Evolutionary conservation across 2,888 invertebrate species (phyloP).

Genomic region (Hydropsyche betteni): DNA sequence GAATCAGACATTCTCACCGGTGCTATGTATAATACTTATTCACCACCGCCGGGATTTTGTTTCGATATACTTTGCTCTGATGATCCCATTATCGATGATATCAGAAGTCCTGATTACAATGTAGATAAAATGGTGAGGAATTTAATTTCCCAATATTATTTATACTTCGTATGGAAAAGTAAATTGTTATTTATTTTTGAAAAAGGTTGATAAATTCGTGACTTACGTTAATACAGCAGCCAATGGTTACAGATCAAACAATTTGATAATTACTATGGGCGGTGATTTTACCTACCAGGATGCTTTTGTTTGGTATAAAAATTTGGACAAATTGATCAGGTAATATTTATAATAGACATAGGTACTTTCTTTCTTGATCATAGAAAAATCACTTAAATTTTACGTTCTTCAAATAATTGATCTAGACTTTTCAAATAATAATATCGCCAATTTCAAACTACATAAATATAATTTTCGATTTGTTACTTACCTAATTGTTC

Average conservation of each 20-base stretch:
- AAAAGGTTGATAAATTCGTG: constrained; percentile 60
- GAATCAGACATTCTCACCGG: constrained; percentile 83
- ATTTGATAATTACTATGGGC: constrained; percentile 91
- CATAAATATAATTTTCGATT: no score
- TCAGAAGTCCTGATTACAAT: constrained; percentile 82
- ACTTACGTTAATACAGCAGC: constrained; percentile 66
- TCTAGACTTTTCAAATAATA: no score
- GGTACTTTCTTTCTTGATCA: neutral
- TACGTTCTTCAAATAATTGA: no score
- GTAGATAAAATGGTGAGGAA: constrained; percentile 73
- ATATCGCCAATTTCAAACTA: no score
- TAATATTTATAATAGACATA: constrained; percentile 55
- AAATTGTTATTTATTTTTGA: no score
- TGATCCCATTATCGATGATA: constrained; percentile 87
- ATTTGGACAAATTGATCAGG: constrained; percentile 90
- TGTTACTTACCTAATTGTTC: neutral
- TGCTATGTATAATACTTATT: constrained; percentile 81
- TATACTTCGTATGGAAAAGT: neutral
- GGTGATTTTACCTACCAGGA: constrained; percentile 89
- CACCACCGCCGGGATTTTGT: constrained; percentile 90
- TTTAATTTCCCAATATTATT: neutral
- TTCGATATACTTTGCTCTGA: constrained; percentile 88
- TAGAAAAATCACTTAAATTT: neutral
- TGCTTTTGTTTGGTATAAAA: constrained; percentile 80
- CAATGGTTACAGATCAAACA: constrained; percentile 69